Percentiles rank a stretch among this genome's conserved stretches.
Conservation (phyloP, 2,113 vertebrate species). For the Anguilla japonica region DNA sequence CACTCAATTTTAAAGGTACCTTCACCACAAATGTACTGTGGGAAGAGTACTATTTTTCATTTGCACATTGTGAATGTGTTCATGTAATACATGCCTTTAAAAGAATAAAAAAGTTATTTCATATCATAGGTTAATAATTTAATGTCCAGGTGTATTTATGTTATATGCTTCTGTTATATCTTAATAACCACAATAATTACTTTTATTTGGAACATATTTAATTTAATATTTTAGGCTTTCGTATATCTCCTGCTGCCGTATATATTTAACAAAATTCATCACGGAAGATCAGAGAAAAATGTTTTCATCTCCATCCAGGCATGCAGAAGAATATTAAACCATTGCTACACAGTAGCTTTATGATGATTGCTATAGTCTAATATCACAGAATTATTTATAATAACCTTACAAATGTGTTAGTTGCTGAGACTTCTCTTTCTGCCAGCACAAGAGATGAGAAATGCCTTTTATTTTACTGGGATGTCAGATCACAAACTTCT, state of each 20-base stretch:
- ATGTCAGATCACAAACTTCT: constrained; percentile 5
- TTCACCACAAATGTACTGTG: too few relatives aligned
- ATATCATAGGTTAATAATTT: too few relatives aligned
- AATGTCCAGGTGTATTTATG: too few relatives aligned
- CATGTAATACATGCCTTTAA: too few relatives aligned
- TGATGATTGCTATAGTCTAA: background rate
- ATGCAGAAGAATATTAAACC: background rate
- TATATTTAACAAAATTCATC: background rate
- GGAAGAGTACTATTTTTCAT: too few relatives aligned
- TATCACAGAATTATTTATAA: background rate
- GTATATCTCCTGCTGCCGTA: background rate
- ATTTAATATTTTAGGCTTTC: background rate
- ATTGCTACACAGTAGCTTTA: background rate
- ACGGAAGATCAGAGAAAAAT: background rate
- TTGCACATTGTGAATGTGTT: too few relatives aligned
- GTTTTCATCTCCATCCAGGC: background rate
- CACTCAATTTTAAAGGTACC: too few relatives aligned
- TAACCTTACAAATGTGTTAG: background rate
- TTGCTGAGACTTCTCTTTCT: background rate
- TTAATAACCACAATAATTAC: background rate
- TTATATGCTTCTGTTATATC: too few relatives aligned
- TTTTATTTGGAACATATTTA: background rate
- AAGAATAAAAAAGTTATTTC: too few relatives aligned
- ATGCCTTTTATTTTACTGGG: constrained; percentile 12
- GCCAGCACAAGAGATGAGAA: background rate